Conservation (phyloP, 1,140 invertebrate genomes). For the Heliothis subflexa region DNA sequence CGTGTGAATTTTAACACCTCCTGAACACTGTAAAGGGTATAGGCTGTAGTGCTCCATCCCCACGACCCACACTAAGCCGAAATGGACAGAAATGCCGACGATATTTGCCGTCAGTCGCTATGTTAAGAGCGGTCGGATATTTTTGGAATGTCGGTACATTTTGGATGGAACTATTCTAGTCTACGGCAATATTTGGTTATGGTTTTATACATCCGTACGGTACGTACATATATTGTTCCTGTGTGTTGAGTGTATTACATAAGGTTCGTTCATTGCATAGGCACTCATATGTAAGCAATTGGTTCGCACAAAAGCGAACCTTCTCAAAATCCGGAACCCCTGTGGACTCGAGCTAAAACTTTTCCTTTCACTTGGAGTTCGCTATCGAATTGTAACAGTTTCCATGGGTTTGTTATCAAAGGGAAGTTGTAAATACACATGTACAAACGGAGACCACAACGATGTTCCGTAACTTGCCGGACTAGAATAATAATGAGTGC, state of each 20-base stretch:
- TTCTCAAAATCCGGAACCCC: conserved; percentile 17
- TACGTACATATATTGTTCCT: not conserved
- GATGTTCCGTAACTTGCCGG: conserved; percentile 23
- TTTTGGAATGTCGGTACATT: conserved; percentile 33
- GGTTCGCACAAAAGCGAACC: conserved; percentile 32
- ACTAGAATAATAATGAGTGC: conserved; percentile 66
- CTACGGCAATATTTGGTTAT: conserved; percentile 26
- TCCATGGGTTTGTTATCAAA: conserved; percentile 31
- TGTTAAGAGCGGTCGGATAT: conserved; percentile 26
- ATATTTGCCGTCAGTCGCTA: conserved; percentile 25
- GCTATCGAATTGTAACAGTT: conserved; percentile 33
- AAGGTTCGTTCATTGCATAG: not conserved
- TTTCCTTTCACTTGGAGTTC: conserved; percentile 43
- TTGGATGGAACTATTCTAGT: conserved; percentile 33
- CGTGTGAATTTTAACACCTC: conserved; percentile 37
- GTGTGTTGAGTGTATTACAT: not conserved
- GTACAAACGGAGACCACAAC: conserved; percentile 25
- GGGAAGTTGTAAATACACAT: conserved; percentile 44
- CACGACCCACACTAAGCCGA: conserved; percentile 20
- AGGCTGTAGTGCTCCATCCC: conserved; percentile 1
- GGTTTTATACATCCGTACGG: conserved; percentile 1
- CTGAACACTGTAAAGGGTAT: conserved; percentile 30
- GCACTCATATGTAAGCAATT: not conserved
- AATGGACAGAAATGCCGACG: conserved; percentile 38
- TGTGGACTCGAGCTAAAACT: conserved; percentile 20